Conservation (phyloP, 2,797 vertebrate species). For the Betta splendens region DNA sequence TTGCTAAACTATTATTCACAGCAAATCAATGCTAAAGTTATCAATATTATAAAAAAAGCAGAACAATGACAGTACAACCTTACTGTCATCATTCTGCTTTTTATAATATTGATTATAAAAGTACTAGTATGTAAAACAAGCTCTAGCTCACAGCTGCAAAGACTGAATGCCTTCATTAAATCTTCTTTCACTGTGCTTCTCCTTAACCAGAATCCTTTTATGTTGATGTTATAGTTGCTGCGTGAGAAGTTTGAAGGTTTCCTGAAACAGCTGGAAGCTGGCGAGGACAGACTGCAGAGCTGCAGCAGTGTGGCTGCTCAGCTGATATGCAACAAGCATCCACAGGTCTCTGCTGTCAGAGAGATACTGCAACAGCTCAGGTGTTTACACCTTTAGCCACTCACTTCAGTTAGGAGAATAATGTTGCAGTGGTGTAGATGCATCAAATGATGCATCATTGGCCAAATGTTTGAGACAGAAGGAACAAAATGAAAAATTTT, state of each 20-base stretch:
- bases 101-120: too few relatives aligned
- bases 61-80: too few relatives aligned
- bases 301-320: constrained; percentile 78
- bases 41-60: too few relatives aligned
- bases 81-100: too few relatives aligned
- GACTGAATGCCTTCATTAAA: too few relatives aligned
- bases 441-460: too few relatives aligned
- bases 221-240: constrained; percentile 68
- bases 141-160: too few relatives aligned
- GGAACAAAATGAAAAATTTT: too few relatives aligned
- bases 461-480: not conserved
- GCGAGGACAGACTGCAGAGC: constrained; percentile 73
- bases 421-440: not conserved
- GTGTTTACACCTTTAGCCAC: constrained; percentile 61
- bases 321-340: constrained; percentile 77
- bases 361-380: constrained; percentile 80
- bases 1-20: too few relatives aligned
- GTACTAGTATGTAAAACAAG: too few relatives aligned
- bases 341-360: constrained; percentile 69
- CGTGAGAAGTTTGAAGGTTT: constrained; percentile 82
- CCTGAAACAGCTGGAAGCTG: constrained; percentile 82
- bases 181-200: too few relatives aligned
- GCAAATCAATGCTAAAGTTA: too few relatives aligned
- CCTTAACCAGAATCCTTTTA: not conserved
- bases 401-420: not conserved